Conservation (phyloP, 2,888 invertebrate species). For the Acleris laterana region DNA sequence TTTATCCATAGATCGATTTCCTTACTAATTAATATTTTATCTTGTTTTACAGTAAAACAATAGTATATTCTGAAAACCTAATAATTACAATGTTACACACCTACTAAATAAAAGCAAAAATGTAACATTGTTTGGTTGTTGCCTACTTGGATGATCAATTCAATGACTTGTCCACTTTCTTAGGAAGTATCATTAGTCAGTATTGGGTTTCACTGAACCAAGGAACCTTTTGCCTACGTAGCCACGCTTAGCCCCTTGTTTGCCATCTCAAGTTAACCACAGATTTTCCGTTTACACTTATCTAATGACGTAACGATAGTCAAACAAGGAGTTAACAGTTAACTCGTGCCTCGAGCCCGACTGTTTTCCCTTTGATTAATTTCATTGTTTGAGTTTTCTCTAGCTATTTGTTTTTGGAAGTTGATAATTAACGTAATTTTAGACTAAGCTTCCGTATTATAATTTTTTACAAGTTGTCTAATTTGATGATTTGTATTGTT, state of each 20-base stretch:
- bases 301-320: constrained; percentile 32
- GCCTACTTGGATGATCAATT: no score
- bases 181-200: no score
- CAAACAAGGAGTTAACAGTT: constrained; percentile 30
- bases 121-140: no score
- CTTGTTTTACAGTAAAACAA: no score
- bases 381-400: constrained; percentile 31
- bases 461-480: not conserved
- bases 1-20: no score
- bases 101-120: no score
- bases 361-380: constrained; percentile 29
- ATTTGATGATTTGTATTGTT: not conserved
- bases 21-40: no score
- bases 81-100: no score
- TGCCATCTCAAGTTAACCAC: constrained; percentile 10
- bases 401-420: constrained; percentile 22
- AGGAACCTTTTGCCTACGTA: not conserved
- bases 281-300: constrained; percentile 24
- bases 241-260: constrained; percentile 12
- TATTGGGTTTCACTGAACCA: not conserved
- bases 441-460: not conserved
- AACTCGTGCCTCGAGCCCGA: constrained; percentile 21
- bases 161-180: no score
- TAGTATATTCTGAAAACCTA: no score
- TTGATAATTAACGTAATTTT: constrained; percentile 24